phyloP scores from a whole-genome alignment of 2,113 vertebrate genomes.

The Dromaius novaehollandiae region DNA sequence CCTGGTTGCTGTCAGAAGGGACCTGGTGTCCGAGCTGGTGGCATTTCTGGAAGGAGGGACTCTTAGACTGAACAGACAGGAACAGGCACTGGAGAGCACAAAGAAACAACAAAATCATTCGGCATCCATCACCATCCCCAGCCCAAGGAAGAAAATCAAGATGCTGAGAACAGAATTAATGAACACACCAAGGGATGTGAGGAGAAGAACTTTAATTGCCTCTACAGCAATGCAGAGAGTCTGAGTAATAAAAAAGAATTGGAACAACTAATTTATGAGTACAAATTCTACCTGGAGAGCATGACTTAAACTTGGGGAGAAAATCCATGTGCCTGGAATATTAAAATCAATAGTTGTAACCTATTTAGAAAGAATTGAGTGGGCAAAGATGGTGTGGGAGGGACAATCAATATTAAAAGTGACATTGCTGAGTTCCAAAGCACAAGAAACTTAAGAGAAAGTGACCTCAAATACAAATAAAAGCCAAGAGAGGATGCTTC shows the following conservation, averaged over 20 bases:
- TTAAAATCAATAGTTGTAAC: constrained; percentile 55
- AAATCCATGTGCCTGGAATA: constrained; percentile 55
- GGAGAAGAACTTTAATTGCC: not conserved
- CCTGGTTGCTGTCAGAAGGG: not conserved
- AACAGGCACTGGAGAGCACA: not conserved
- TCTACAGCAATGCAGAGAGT: not conserved
- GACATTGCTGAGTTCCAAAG: not conserved
- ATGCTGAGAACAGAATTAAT: not conserved
- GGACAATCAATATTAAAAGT: constrained; percentile 33
- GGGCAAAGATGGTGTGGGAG: constrained; percentile 18
- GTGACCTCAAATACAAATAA: not conserved
- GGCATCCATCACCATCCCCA: not conserved
- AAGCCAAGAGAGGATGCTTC: not conserved
- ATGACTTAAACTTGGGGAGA: constrained; percentile 39
- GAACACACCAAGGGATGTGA: not conserved
- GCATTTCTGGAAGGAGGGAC: not conserved
- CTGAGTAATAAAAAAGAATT: not conserved
- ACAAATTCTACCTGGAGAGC: constrained; percentile 15
- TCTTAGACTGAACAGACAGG: not conserved
- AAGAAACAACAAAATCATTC: not conserved
- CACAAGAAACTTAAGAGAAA: not conserved
- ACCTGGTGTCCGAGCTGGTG: not conserved
- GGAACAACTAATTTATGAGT: constrained; percentile 5
- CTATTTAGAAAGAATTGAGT: constrained; percentile 33
- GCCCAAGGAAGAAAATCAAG: not conserved